Evolutionary conservation across 1,140 invertebrate genomes (phyloP).

Genomic region (Ceratosolen solmsi): DNA sequence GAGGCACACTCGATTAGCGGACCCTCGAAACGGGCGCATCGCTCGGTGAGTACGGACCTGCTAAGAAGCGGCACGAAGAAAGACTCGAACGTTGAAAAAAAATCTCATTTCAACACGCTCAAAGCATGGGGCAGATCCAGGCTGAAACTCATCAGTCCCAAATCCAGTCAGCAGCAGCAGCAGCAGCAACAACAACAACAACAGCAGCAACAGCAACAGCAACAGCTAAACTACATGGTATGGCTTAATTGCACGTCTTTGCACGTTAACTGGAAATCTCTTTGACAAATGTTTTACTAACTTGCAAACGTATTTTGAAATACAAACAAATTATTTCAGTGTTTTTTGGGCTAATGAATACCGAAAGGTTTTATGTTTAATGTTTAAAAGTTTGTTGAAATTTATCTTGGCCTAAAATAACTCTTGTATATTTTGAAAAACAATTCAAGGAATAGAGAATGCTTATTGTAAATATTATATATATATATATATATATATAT

Average conservation of each 20-base stretch:
- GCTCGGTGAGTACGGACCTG: slow-evolving; percentile 78
- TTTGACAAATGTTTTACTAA: no score
- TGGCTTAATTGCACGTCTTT: neutral
- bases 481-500: no score
- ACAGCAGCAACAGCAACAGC: slow-evolving; percentile 54
- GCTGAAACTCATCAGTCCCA: slow-evolving; percentile 82
- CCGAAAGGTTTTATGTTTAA: no score
- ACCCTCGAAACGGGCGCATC: slow-evolving; percentile 76
- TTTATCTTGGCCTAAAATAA: no score
- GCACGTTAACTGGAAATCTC: no score
- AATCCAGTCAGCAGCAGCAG: slow-evolving; percentile 62
- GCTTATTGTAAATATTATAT: no score
- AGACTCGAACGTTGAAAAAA: slow-evolving; percentile 78
- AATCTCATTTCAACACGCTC: slow-evolving; percentile 85
- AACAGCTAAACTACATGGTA: slow-evolving; percentile 24
- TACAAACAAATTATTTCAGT: no score
- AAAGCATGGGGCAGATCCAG: slow-evolving; percentile 88
- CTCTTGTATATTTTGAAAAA: no score
- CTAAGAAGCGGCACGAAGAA: slow-evolving; percentile 68
- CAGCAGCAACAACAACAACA: slow-evolving; percentile 57
- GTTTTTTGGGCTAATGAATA: no score
- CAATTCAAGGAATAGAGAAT: no score
- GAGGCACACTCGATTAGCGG: slow-evolving; percentile 66
- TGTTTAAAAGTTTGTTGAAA: no score
- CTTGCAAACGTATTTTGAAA: no score